Evolutionary conservation across 35 echinoderm and acorn worm species (phyloP).

Genomic region (Apostichopus californicus): DNA sequence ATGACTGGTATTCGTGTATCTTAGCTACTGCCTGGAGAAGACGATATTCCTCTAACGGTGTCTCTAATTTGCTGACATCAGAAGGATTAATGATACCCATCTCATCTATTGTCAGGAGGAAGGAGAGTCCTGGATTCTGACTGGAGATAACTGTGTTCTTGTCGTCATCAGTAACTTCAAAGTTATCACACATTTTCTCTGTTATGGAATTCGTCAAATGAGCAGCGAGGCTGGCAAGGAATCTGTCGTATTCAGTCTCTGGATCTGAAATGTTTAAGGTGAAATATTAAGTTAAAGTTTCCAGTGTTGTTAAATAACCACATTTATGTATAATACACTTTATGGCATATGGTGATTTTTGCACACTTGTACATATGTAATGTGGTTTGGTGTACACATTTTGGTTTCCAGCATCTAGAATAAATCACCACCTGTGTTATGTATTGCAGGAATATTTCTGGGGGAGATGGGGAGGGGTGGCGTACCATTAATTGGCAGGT

Average conservation of each 20-base stretch:
- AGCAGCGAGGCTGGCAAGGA: background rate
- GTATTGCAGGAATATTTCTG: too few relatives aligned
- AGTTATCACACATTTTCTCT: background rate
- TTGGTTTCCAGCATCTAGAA: too few relatives aligned
- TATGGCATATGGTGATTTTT: too few relatives aligned
- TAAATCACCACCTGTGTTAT: too few relatives aligned
- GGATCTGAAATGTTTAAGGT: background rate
- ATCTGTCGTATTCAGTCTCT: background rate
- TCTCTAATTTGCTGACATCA: background rate
- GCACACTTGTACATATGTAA: too few relatives aligned
- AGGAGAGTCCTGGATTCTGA: background rate
- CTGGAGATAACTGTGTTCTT: background rate
- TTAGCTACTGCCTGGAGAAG: background rate
- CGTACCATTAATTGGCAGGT: too few relatives aligned
- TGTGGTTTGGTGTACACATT: too few relatives aligned
- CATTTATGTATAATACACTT: too few relatives aligned
- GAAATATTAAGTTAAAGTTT: background rate
- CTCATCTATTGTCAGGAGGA: background rate
- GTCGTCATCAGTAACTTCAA: background rate
- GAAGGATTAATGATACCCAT: slow-evolving; percentile 4
- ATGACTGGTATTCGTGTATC: too few relatives aligned
- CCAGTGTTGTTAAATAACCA: background rate
- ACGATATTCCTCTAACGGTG: background rate
- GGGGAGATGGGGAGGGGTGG: too few relatives aligned
- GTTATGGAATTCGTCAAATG: background rate